Evolutionary conservation across 2,113 vertebrate species (phyloP).

Genomic region (Corythoichthys intestinalis): DNA sequence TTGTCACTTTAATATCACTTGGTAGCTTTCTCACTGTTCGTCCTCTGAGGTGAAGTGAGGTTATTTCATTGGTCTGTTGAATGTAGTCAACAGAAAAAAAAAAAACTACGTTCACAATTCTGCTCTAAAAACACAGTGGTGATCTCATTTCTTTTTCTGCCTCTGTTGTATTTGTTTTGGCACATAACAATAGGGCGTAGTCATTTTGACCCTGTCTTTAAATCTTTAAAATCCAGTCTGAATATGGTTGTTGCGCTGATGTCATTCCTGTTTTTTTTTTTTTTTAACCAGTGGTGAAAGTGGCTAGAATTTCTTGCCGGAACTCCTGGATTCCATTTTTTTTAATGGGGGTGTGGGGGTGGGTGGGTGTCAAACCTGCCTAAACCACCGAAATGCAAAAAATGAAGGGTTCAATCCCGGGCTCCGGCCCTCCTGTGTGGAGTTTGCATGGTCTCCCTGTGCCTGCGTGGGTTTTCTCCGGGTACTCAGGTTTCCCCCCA

Average conservation of each 20-base stretch:
- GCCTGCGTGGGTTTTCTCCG: too few species aligned
- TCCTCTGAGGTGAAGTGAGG: slow-evolving; percentile 23
- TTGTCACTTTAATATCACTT: slow-evolving; percentile 45
- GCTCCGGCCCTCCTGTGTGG: too few species aligned
- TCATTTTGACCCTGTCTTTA: background rate
- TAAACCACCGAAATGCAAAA: too few species aligned
- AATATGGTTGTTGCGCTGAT: background rate
- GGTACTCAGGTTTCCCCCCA: too few species aligned
- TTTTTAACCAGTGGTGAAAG: too few species aligned
- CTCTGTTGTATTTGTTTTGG: background rate
- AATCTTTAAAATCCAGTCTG: background rate
- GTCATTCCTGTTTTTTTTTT: background rate
- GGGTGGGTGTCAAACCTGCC: too few species aligned
- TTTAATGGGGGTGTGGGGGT: too few species aligned
- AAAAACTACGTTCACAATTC: slow-evolving; percentile 30
- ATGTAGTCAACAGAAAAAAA: slow-evolving; percentile 25
- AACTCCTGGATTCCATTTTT: too few species aligned
- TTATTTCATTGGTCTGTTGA: slow-evolving; percentile 40
- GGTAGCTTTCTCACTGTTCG: slow-evolving; percentile 16
- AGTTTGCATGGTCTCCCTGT: too few species aligned
- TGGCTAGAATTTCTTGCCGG: too few species aligned
- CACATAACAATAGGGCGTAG: background rate
- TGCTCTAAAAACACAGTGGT: slow-evolving; percentile 19
- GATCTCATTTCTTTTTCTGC: slow-evolving; percentile 2
- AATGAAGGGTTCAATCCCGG: too few species aligned